Conservation (phyloP, 2,797 vertebrate species). For the Adrianichthys oophorus region DNA sequence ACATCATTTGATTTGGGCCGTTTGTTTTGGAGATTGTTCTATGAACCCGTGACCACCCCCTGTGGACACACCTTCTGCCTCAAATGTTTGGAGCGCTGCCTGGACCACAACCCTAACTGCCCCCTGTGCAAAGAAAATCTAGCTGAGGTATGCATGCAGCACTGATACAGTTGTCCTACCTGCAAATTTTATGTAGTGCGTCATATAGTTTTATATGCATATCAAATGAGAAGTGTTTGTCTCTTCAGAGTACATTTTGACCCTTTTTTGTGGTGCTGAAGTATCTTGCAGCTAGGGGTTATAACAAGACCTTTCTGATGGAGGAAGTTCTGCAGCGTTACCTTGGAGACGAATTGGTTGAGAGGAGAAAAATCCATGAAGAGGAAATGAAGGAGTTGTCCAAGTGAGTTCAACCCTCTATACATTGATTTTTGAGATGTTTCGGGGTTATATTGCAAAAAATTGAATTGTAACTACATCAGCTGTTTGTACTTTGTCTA, state of each 20-base stretch:
- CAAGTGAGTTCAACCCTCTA: constrained; percentile 76
- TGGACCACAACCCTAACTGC: constrained; percentile 91
- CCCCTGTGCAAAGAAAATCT: constrained; percentile 94
- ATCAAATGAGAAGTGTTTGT: background rate
- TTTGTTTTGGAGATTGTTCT: constrained; percentile 63
- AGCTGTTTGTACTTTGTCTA: background rate
- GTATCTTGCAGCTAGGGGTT: constrained; percentile 89
- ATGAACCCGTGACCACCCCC: constrained; percentile 90
- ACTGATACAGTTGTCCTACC: background rate
- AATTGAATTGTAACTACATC: background rate
- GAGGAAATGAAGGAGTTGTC: constrained; percentile 94
- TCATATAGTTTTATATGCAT: background rate
- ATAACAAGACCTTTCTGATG: constrained; percentile 87
- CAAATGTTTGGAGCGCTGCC: constrained; percentile 92
- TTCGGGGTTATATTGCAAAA: too few species aligned
- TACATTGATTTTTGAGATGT: background rate
- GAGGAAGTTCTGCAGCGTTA: constrained; percentile 88
- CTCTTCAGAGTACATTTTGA: background rate
- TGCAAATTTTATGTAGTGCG: background rate
- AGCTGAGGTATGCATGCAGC: constrained; percentile 78
- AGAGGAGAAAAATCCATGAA: constrained; percentile 89
- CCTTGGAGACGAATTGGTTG: constrained; percentile 86
- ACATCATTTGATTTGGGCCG: too few species aligned
- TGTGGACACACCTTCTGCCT: constrained; percentile 96
- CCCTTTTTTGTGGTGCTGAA: constrained; percentile 47